These are phyloP conservation scores for Aleiodes testaceus DNA, from an alignment of 2,888 invertebrate species.

Conservation along the genomic window DNA sequence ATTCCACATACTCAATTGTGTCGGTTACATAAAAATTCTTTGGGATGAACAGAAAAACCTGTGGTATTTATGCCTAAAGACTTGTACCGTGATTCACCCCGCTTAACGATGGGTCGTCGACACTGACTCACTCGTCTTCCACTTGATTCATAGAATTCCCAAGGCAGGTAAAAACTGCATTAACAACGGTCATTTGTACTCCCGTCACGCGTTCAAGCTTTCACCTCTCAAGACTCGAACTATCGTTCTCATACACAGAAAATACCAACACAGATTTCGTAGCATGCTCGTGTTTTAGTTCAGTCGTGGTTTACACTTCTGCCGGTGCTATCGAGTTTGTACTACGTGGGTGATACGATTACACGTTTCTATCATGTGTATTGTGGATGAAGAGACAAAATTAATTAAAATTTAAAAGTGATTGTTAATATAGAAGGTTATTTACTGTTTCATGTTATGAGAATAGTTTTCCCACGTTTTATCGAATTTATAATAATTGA, in stretches of 20 bases:
- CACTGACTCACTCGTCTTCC: constrained; percentile 47
- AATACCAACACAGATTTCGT: constrained; percentile 8
- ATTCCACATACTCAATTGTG: neutral
- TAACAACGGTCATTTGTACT: constrained; percentile 32
- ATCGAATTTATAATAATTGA: constrained; percentile 5
- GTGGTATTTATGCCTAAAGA: constrained; percentile 12
- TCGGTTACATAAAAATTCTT: neutral
- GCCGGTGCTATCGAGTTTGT: too few relatives aligned
- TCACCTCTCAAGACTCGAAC: constrained; percentile 53
- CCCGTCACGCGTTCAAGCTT: constrained; percentile 52
- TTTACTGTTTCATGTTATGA: too few relatives aligned
- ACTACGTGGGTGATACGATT: neutral
- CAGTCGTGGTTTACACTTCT: neutral
- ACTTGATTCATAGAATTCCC: constrained; percentile 53
- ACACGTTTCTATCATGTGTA: too few relatives aligned
- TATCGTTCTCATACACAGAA: constrained; percentile 7
- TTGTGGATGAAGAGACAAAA: too few relatives aligned
- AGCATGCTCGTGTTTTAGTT: constrained; percentile 16
- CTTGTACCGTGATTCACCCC: constrained; percentile 40
- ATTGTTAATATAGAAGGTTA: neutral
- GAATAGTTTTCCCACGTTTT: too few relatives aligned
- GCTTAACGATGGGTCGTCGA: constrained; percentile 39
- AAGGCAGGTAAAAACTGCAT: constrained; percentile 44
- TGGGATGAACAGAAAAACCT: neutral
- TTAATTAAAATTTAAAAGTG: too few relatives aligned